Base-by-base conservation (phyloP, 2,888 invertebrate species). In the Leucoptera coffeella region DNA sequence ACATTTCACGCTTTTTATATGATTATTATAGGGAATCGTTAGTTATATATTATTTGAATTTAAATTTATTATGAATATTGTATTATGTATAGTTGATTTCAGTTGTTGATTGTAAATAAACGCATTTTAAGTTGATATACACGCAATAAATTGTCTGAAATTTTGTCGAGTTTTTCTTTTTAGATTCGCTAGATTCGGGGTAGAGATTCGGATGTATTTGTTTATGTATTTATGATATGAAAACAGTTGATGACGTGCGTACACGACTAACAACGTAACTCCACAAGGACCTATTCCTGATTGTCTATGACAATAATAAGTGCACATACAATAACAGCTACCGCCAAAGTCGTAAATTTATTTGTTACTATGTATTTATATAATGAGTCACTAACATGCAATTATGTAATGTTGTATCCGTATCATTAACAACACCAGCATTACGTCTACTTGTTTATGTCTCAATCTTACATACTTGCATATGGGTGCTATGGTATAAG, bases 361-460 rank as follows among this genome's bases (percentile, higher is more conserved):
- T 64, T 49, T 61, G 65, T 67, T 62, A 62, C 50, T 69, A 69
- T 67, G 42, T 69, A 67, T 69, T 61, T 69, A 69, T 69, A 58
- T 65, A 65, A 65, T 65, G 58, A 67, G 69, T 69, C 61, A 69
- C 69, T 69, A 69, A 69, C 69, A 61, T 69, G 69, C 69, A 69
- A 69, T 64, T 69, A 69, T 69, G 69, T 69, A 69, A 67, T 52
- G 56, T 53, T 17, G 17, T 17, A 17, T 7, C 17, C 9, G 17
- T 7, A 17, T 17, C 6, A 17, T 7, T 17, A 9, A 17, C 6
- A 7, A 17, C 9, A 23, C 23, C 7, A 7, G 5, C 10, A 7
- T 22, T 50, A 48, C 46, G 51, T 52, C 50, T 55, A 54, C 61
- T 59, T 62, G 6, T 17, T 17, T 6, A 17, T 17, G 9, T 17